These are phyloP conservation scores for Boleophthalmus pectinirostris DNA, from an alignment of 2,113 vertebrate species.

Conservation along the genomic window DNA sequence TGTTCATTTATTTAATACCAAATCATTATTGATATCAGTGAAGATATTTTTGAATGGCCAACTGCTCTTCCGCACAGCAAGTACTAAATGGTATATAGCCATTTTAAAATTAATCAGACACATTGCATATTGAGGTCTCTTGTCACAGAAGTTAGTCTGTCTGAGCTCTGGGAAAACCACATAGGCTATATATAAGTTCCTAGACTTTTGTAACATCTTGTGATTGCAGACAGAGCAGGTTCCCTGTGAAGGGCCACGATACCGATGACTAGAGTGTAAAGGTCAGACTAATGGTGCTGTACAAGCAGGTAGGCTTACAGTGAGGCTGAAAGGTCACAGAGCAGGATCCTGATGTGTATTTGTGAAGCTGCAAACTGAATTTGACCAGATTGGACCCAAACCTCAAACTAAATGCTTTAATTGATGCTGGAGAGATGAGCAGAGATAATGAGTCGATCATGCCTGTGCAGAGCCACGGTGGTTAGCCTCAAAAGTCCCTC, in stretches of 20 bases:
- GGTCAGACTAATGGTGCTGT: neutral
- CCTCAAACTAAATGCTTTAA: slow-evolving; percentile 37
- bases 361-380: slow-evolving; percentile 7
- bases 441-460: slow-evolving; percentile 32
- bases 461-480: slow-evolving; percentile 30
- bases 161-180: too few species aligned
- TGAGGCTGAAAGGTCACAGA: neutral
- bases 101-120: too few species aligned
- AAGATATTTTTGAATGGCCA: too few species aligned
- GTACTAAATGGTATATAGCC: too few species aligned
- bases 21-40: too few species aligned
- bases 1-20: too few species aligned
- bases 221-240: neutral
- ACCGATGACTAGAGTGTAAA: neutral
- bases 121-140: too few species aligned
- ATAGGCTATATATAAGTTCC: too few species aligned
- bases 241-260: neutral
- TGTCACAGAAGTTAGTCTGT: too few species aligned
- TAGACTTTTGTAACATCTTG: neutral
- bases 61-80: too few species aligned
- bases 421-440: slow-evolving; percentile 51
- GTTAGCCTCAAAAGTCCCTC: slow-evolving; percentile 31
- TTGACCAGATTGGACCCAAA: slow-evolving; percentile 26
- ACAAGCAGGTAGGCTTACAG: neutral
- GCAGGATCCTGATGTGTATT: neutral